Percentiles rank a stretch among this genome's conserved stretches.
Conservation (phyloP, 2,113 vertebrate genomes). For the Glaucidium brasilianum region DNA sequence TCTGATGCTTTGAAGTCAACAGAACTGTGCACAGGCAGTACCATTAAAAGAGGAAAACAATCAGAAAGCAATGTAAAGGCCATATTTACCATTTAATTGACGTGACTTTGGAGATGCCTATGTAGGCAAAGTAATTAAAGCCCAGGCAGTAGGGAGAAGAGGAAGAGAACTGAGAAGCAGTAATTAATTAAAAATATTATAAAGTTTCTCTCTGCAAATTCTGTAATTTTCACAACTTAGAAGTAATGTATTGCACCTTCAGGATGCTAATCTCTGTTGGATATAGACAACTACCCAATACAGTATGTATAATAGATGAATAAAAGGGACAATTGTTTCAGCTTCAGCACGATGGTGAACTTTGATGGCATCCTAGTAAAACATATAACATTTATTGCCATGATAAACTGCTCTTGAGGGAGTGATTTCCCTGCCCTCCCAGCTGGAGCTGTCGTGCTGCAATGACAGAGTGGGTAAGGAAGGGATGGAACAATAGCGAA, state of each 20-base stretch:
- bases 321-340: conserved; percentile 69
- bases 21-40: neutral
- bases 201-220: neutral
- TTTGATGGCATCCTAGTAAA: conserved; percentile 77
- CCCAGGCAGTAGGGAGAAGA: neutral
- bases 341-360: conserved; percentile 65
- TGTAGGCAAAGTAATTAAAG: conserved; percentile 37
- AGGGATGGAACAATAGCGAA: conserved; percentile 71
- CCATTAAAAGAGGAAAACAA: neutral
- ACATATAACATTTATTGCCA: conserved; percentile 71
- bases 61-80: neutral
- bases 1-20: neutral
- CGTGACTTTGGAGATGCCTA: neutral
- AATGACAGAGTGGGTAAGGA: conserved; percentile 64
- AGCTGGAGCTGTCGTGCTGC: conserved; percentile 59
- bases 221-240: neutral
- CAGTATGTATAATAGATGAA: neutral
- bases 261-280: neutral
- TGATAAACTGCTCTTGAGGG: conserved; percentile 74
- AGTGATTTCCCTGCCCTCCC: conserved; percentile 71
- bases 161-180: conserved; percentile 5
- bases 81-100: neutral
- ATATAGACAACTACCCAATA: neutral
- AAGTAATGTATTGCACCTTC: neutral
- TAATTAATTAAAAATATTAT: conserved; percentile 7